These are phyloP conservation scores for Conomelus anceps DNA, from an alignment of 2,888 invertebrate genomes.

Conservation along the genomic window DNA sequence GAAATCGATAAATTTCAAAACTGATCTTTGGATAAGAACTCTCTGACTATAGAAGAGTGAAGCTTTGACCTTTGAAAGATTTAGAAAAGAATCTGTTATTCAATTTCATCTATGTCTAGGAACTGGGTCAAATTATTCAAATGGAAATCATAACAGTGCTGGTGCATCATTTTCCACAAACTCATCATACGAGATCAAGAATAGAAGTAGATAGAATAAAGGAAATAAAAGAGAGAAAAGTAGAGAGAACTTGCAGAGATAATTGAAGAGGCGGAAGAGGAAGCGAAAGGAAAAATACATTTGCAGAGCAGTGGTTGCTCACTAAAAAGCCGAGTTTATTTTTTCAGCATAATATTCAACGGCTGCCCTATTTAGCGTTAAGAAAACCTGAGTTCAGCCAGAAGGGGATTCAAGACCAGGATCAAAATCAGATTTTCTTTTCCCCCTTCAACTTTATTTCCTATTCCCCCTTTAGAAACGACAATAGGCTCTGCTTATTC, in stretches of 20 bases:
- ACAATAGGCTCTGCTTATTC: neutral
- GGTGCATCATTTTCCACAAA: neutral
- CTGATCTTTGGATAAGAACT: too few relatives aligned
- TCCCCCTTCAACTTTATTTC: neutral
- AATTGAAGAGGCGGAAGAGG: neutral
- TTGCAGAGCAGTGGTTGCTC: neutral
- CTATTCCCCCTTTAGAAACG: neutral
- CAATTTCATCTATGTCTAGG: neutral
- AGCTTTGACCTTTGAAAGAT: too few relatives aligned
- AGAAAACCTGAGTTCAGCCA: neutral
- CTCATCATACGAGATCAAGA: neutral
- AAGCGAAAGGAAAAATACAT: neutral
- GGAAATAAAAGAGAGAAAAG: neutral
- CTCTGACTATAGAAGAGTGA: too few relatives aligned
- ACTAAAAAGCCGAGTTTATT: neutral
- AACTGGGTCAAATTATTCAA: too few relatives aligned
- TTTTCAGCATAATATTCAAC: neutral
- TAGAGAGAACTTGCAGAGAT: too few relatives aligned
- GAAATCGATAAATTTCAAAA: too few relatives aligned
- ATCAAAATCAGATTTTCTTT: neutral
- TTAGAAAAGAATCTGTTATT: neutral
- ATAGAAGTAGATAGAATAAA: neutral
- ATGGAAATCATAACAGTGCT: too few relatives aligned
- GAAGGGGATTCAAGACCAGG: neutral
- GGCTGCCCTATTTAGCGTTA: neutral